phyloP scores from a whole-genome alignment of 2,113 vertebrate species.

The Callopanchax toddi region DNA sequence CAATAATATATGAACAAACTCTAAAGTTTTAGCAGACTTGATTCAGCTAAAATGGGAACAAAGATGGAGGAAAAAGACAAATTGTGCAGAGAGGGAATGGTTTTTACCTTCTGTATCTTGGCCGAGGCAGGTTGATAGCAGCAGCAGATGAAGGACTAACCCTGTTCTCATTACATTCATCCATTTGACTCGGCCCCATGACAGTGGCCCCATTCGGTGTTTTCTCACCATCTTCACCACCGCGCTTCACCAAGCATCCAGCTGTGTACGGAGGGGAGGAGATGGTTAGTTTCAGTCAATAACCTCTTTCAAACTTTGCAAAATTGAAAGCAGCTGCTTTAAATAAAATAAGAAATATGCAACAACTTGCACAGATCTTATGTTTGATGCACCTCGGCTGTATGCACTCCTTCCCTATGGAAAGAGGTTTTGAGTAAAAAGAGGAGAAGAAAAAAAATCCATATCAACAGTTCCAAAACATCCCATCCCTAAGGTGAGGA shows the following conservation, averaged over 20 bases:
- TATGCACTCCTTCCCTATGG: not conserved
- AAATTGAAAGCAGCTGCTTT: not conserved
- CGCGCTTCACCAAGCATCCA: conserved; percentile 57
- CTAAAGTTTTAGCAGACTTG: not conserved
- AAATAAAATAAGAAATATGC: too few relatives aligned
- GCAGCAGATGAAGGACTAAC: conserved; percentile 68
- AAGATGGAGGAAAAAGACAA: not conserved
- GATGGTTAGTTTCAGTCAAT: conserved; percentile 33
- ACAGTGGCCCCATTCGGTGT: conserved; percentile 45
- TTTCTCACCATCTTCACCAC: conserved; percentile 69
- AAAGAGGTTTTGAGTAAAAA: conserved; percentile 1
- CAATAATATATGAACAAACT: too few relatives aligned
- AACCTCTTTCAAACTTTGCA: not conserved
- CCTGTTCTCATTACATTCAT: conserved; percentile 45
- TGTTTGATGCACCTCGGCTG: conserved; percentile 28
- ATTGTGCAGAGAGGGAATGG: not conserved
- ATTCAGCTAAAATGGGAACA: not conserved
- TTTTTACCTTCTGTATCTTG: conserved; percentile 75
- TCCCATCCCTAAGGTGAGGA: conserved; percentile 20
- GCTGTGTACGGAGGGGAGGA: conserved; percentile 46
- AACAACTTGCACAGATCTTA: not conserved
- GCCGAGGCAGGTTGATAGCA: conserved; percentile 66
- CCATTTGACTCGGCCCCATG: conserved; percentile 60
- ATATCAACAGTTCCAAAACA: conserved; percentile 19
- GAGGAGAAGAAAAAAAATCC: conserved; percentile 23